These are phyloP conservation scores for Atopsyche davidsoni DNA, from an alignment of 1,140 invertebrate genomes.

Conservation along the genomic window DNA sequence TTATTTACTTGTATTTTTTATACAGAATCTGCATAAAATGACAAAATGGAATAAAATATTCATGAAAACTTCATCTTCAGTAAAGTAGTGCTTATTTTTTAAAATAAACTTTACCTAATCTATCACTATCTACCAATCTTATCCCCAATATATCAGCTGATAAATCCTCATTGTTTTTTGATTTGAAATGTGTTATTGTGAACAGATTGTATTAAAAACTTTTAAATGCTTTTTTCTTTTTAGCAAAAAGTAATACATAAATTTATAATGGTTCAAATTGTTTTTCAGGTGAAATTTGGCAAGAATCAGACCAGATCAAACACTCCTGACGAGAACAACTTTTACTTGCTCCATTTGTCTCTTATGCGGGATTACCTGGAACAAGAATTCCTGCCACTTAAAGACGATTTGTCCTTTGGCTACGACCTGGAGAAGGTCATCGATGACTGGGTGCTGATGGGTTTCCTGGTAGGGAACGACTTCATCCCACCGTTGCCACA, in stretches of 20 bases:
- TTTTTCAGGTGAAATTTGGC: conserved; percentile 62
- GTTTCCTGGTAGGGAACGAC: conserved; percentile 94
- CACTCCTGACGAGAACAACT: conserved; percentile 83
- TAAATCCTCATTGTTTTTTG: too few species aligned
- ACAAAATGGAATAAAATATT: too few species aligned
- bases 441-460: conserved; percentile 83
- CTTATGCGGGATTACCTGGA: conserved; percentile 89
- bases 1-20: too few species aligned
- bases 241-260: too few species aligned
- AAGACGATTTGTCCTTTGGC: conserved; percentile 60
- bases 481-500: conserved; percentile 94
- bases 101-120: too few species aligned
- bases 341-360: conserved; percentile 88
- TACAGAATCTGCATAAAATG: too few species aligned
- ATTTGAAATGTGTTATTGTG: too few species aligned
- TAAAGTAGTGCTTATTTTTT: too few species aligned
- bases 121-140: too few species aligned
- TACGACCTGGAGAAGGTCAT: conserved; percentile 77
- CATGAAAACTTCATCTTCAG: too few species aligned
- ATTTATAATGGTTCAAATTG: conserved; percentile 18
- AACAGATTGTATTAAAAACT: too few species aligned
- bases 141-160: too few species aligned
- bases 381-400: conserved; percentile 79
- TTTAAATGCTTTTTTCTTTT: conserved; percentile 23
- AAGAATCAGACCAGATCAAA: conserved; percentile 53